Evolutionary conservation across 2,797 vertebrate species (phyloP).

Genomic region (Microctenopoma steveboyesi): DNA sequence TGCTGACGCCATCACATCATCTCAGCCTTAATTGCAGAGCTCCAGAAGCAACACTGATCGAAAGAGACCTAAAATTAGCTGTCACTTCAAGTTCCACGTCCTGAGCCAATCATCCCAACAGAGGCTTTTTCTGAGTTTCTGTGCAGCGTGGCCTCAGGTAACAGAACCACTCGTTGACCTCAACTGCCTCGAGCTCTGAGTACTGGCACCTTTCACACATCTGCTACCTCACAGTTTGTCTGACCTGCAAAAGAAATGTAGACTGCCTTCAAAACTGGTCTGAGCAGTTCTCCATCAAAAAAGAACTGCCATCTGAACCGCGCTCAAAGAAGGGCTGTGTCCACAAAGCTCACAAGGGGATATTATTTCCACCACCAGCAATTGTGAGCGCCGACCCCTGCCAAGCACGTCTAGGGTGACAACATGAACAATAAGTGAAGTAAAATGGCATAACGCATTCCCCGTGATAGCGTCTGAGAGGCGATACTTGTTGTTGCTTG

Average conservation of each 20-base stretch:
- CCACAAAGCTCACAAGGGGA: constrained; percentile 56
- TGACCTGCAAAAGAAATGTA: constrained; percentile 55
- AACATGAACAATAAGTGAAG: constrained; percentile 46
- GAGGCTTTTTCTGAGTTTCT: constrained; percentile 49
- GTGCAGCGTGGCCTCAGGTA: constrained; percentile 65
- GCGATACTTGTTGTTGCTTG: constrained; percentile 59
- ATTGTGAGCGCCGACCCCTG: constrained; percentile 50
- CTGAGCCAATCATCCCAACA: constrained; percentile 52
- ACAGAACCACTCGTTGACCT: constrained; percentile 61
- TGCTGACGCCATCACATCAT: constrained; percentile 33
- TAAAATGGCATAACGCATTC: constrained; percentile 49
- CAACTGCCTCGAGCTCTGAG: constrained; percentile 52
- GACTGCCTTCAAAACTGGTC: constrained; percentile 73
- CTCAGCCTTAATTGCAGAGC: constrained; percentile 22
- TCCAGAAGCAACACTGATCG: constrained; percentile 3
- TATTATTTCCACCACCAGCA: constrained; percentile 59
- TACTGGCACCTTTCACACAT: constrained; percentile 58
- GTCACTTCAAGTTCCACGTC: constrained; percentile 28
- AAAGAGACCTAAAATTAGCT: constrained; percentile 41
- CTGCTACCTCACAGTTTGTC: constrained; percentile 63
- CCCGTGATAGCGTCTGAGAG: constrained; percentile 52
- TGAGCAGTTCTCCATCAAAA: constrained; percentile 74
- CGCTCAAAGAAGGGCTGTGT: constrained; percentile 55
- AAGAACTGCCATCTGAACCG: constrained; percentile 66
- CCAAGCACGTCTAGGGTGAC: constrained; percentile 59